Evolutionary conservation across 1,140 invertebrate genomes (phyloP), one percentile per base, ranked within the genome.

Genomic region (Whitmania pigra): DNA sequence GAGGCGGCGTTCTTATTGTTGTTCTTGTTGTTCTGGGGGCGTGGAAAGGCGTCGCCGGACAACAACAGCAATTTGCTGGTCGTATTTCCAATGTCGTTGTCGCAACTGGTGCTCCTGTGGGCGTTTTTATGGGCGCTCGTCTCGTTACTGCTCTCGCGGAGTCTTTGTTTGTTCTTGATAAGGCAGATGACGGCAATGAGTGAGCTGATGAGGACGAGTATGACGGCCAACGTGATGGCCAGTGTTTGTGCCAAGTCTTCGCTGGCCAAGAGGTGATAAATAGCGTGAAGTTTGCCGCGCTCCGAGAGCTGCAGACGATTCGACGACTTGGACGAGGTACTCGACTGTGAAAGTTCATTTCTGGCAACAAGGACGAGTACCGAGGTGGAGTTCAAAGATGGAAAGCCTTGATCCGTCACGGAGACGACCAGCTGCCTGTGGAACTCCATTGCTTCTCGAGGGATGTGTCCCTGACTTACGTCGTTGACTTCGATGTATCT

Each of bases 181-280:
- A 70, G n/a, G 69, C 69, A 70, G 53, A 70, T 70, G 29, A 70
- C 49, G n/a, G 69, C 69, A 31, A 70, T 53, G 69, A 70, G 31
- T 13, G 53, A 20, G n/a, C 36, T 53, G 29, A 70, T 70, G 18
- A 49, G 22, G 31, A 70, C 69, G 3, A 70, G 9, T 0, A 70
- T 70, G 18, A 49, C 27, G 40, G 69, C 69, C 13, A 70, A 40
- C 69, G 49, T 43, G 3, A 70, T 70, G 6, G 49, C 22, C 53
- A 70, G 29, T 7, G 53, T 53, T 13, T 49, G 31, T 25, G 69
- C 69, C n/a, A 70, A 49, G n/a, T 70, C 69, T 22, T 70, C 69
- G 53, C 69, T 70, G 29, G 69, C 69, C 69, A 70, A n/a, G 36
- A 70, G 69, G 17, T 36, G n/a, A 25, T 70, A 70, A 49, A 70